phyloP scores from a whole-genome alignment of 2,113 vertebrate genomes.

The Helogale parvula region DNA sequence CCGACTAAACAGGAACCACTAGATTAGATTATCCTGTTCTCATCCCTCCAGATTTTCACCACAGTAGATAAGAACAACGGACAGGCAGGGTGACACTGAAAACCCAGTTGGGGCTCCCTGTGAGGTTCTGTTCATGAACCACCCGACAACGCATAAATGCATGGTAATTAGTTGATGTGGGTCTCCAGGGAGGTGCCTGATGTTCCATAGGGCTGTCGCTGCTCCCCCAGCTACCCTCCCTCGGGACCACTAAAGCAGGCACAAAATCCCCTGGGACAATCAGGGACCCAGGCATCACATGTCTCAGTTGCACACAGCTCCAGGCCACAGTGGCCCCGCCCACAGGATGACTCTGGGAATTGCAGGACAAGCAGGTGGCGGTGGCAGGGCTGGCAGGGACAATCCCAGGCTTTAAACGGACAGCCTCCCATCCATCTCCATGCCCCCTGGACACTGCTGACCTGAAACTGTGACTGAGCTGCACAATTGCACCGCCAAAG shows the following conservation, averaged over 20 bases:
- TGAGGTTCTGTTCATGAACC: neutral
- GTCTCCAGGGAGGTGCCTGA: neutral
- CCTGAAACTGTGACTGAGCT: rapidly evolving
- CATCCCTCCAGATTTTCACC: neutral
- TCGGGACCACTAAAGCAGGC: neutral
- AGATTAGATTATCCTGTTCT: no score
- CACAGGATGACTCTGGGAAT: neutral
- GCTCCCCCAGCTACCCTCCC: rapidly evolving
- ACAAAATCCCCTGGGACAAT: rapidly evolving
- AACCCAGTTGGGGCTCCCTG: neutral
- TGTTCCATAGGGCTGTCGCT: neutral
- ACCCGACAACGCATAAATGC: neutral
- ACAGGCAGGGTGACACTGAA: neutral
- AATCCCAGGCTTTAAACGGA: neutral
- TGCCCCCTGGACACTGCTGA: neutral
- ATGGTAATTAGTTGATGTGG: neutral
- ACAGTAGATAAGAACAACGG: neutral
- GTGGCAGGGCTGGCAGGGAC: rapidly evolving
- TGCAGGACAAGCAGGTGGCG: rapidly evolving
- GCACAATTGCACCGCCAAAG: no score
- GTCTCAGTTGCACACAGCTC: neutral
- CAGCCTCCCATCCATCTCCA: rapidly evolving
- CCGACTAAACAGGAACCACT: neutral
- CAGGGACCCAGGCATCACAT: no score
- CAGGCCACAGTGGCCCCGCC: neutral